Conservation (phyloP, 2,888 invertebrate species). For the Cataglyphis altisquamis region DNA sequence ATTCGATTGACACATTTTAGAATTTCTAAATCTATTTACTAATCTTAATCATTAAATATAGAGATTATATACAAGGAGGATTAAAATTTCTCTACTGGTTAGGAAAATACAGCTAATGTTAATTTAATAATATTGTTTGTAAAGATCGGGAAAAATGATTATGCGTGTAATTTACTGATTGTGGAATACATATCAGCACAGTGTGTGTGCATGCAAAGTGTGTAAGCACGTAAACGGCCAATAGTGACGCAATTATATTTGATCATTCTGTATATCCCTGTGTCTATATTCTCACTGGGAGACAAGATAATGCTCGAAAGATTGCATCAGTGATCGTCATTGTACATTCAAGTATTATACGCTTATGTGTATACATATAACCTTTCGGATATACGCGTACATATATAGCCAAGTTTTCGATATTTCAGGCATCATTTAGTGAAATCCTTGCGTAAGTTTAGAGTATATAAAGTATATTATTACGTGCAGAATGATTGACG, state of each 20-base stretch:
- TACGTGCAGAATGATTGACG: slow-evolving; percentile 23
- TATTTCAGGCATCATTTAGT: slow-evolving; percentile 50
- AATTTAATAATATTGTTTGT: slow-evolving; percentile 43
- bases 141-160: slow-evolving; percentile 36
- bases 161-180: slow-evolving; percentile 26
- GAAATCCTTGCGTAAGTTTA: slow-evolving; percentile 38
- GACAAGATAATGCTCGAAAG: slow-evolving; percentile 71
- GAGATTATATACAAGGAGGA: neutral
- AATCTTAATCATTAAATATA: slow-evolving; percentile 6
- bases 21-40: slow-evolving; percentile 7
- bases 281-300: slow-evolving; percentile 51
- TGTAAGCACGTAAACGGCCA: neutral
- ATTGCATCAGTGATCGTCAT: slow-evolving; percentile 70
- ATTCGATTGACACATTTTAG: neutral
- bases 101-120: slow-evolving; percentile 12
- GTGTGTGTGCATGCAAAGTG: too few species aligned
- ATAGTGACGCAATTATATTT: slow-evolving; percentile 71
- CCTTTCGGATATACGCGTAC: slow-evolving; percentile 59
- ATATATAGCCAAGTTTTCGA: slow-evolving; percentile 28
- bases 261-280: slow-evolving; percentile 67
- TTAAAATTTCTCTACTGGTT: slow-evolving; percentile 15
- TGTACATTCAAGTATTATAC: slow-evolving; percentile 57
- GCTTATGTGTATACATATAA: slow-evolving; percentile 63
- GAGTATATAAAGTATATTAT: slow-evolving; percentile 29
- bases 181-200: slow-evolving; percentile 1